phyloP scores from a whole-genome alignment of 2,797 vertebrate species.

The Labeo calbasu region DNA sequence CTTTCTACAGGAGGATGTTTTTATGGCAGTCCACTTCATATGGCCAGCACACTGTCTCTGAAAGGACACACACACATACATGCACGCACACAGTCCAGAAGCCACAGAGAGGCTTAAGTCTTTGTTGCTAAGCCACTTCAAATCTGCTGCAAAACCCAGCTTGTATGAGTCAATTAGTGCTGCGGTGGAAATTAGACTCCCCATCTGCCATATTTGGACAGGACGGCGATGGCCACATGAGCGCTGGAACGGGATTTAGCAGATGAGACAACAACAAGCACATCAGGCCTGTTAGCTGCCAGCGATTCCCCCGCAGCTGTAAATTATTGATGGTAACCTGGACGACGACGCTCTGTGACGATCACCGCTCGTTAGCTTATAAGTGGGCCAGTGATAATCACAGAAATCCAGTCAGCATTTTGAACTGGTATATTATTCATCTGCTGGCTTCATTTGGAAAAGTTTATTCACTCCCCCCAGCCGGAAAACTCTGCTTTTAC shows the following conservation, averaged over 20 bases:
- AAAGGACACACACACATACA: not conserved
- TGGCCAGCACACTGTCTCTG: not conserved
- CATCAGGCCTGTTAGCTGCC: slow-evolving; percentile 14
- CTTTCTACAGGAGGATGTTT: not conserved
- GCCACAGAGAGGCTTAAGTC: slow-evolving; percentile 41
- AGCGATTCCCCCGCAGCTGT: slow-evolving; percentile 37
- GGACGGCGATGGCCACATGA: slow-evolving; percentile 24
- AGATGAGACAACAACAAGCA: slow-evolving; percentile 35
- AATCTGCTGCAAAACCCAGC: slow-evolving; percentile 47
- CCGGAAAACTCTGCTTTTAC: not conserved
- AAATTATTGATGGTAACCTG: slow-evolving; percentile 52
- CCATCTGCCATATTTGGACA: slow-evolving; percentile 53
- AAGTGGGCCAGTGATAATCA: slow-evolving; percentile 51
- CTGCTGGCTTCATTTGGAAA: slow-evolving; percentile 32
- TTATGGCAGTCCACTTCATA: not conserved
- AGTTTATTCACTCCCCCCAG: not conserved
- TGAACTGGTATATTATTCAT: slow-evolving; percentile 52
- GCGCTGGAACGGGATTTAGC: slow-evolving; percentile 40
- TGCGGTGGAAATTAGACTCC: slow-evolving; percentile 33
- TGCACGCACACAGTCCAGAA: slow-evolving; percentile 22
- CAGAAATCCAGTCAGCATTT: slow-evolving; percentile 52
- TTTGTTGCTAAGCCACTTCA: slow-evolving; percentile 51
- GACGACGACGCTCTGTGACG: slow-evolving; percentile 5
- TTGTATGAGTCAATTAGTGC: slow-evolving; percentile 53
- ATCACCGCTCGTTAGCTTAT: slow-evolving; percentile 43